Conservation (phyloP, 1,140 invertebrate species). For the Drosophila mauritiana region DNA sequence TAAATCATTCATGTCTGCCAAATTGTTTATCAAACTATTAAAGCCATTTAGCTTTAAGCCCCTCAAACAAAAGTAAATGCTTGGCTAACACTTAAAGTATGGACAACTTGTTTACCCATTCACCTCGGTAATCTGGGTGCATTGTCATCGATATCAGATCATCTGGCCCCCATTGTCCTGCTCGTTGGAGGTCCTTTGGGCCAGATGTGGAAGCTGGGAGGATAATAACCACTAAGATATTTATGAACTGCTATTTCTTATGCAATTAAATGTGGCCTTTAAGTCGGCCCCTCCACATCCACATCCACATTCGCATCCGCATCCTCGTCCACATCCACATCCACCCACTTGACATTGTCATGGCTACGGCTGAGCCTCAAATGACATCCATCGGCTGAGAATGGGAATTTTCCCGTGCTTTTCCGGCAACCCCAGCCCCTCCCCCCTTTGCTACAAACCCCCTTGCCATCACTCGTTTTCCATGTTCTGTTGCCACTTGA, state of each 20-base stretch:
- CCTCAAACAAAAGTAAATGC: conserved; percentile 9
- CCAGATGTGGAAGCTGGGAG: background rate
- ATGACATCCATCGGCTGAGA: conserved; percentile 44
- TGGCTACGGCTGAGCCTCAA: conserved; percentile 34
- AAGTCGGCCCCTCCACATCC: conserved; percentile 11
- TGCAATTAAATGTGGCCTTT: conserved; percentile 49
- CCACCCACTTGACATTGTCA: conserved; percentile 5
- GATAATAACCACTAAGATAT: conserved; percentile 12
- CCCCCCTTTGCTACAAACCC: background rate
- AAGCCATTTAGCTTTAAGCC: conserved; percentile 10
- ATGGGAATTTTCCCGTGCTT: conserved; percentile 22
- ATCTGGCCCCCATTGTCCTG: conserved; percentile 26
- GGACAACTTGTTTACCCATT: conserved; percentile 20
- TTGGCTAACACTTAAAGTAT: conserved; percentile 13
- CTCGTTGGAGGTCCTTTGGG: conserved; percentile 3
- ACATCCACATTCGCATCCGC: background rate
- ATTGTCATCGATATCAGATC: conserved; percentile 19
- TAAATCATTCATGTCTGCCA: background rate
- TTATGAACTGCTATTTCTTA: conserved; percentile 46
- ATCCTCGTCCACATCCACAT: background rate
- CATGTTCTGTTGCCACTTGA: conserved; percentile 74
- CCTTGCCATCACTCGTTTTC: conserved; percentile 9
- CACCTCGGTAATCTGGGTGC: conserved; percentile 16
- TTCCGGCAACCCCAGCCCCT: background rate
- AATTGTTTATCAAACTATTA: conserved; percentile 19